Evolutionary conservation across 2,113 vertebrate species (phyloP).

Genomic region (Datnioides undecimradiatus): DNA sequence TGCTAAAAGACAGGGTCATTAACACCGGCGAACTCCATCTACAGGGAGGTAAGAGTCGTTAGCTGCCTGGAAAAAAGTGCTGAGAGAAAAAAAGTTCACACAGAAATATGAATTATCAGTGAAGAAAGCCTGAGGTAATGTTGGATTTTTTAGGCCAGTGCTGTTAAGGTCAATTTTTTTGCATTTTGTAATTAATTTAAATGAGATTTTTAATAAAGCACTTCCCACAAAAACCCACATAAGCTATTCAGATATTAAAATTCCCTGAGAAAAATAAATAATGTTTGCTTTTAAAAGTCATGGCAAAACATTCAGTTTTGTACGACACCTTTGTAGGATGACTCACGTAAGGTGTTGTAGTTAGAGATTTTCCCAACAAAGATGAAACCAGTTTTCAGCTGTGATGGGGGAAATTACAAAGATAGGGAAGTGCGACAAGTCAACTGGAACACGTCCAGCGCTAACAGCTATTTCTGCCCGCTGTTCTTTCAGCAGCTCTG

Average conservation of each 20-base stretch:
- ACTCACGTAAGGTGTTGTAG: too few species aligned
- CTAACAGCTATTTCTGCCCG: background rate
- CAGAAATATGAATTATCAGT: background rate
- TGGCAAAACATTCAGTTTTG: too few species aligned
- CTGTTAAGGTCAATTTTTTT: background rate
- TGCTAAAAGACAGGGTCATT: constrained; percentile 72
- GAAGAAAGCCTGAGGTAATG: background rate
- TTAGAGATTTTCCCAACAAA: background rate
- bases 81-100: constrained; percentile 1
- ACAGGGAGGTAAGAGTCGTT: constrained; percentile 38
- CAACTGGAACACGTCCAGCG: background rate
- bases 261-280: too few species aligned
- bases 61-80: background rate
- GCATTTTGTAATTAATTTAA: too few species aligned
- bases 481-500: background rate
- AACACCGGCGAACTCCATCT: constrained; percentile 48
- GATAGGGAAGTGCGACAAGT: too few species aligned
- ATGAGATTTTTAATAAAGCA: too few species aligned
- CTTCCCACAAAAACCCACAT: too few species aligned
- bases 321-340: too few species aligned
- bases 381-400: background rate
- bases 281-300: too few species aligned
- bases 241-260: too few species aligned
- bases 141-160: background rate
- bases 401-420: background rate